Conservation (phyloP, 2,113 vertebrate species). For the Cranoglanis bouderius region DNA sequence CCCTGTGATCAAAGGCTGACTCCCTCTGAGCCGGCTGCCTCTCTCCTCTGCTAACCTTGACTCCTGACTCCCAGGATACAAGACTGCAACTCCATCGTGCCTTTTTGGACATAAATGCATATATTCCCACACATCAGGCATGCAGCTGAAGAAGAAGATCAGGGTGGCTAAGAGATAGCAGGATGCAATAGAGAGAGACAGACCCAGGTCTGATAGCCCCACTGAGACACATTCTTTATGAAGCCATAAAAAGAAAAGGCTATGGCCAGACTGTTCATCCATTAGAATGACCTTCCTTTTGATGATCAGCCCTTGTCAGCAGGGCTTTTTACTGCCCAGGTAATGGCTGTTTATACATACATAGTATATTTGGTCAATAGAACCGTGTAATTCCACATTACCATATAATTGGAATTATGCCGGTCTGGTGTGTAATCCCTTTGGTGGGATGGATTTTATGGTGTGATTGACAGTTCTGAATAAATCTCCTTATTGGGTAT, state of each 20-base stretch:
- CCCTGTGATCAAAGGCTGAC: constrained; percentile 57
- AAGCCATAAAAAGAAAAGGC: constrained; percentile 70
- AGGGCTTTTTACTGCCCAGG: constrained; percentile 55
- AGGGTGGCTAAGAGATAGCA: constrained; percentile 16
- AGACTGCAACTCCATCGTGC: constrained; percentile 7
- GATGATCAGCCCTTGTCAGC: constrained; percentile 63
- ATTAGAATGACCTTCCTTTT: constrained; percentile 69
- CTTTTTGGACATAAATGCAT: neutral
- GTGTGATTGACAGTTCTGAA: constrained; percentile 69
- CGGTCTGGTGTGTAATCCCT: constrained; percentile 57
- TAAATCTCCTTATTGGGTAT: constrained; percentile 72
- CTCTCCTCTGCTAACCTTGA: constrained; percentile 48
- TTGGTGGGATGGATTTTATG: constrained; percentile 52
- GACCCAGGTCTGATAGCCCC: constrained; percentile 50
- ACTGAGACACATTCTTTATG: constrained; percentile 71
- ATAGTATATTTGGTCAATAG: constrained; percentile 57
- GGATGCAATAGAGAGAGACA: constrained; percentile 37
- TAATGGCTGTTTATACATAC: constrained; percentile 71
- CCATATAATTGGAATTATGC: constrained; percentile 61
- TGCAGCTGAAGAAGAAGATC: constrained; percentile 8
- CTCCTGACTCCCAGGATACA: constrained; percentile 42
- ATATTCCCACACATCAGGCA: constrained; percentile 17
- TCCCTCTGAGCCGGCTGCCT: constrained; percentile 18
- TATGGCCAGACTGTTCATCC: constrained; percentile 55
- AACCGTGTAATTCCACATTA: constrained; percentile 58